Evolutionary conservation across 2,113 vertebrate species (phyloP), one percentile per base, ranked within the genome.

Genomic region (Heterotis niloticus): DNA sequence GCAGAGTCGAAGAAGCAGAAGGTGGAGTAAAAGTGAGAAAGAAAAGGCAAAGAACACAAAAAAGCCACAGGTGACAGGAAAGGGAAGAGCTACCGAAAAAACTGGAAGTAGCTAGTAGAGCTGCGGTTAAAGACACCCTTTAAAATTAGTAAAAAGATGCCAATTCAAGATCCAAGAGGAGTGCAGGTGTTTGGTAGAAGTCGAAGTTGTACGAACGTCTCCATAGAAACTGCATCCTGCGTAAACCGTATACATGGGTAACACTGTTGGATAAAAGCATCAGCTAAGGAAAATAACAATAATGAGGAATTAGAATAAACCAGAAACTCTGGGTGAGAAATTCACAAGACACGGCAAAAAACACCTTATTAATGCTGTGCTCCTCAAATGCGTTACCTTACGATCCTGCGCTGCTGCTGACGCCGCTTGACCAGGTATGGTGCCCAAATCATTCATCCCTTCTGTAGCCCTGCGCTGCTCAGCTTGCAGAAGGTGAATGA

Each of bases 351-450:
- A 5, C 18, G 2, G 3, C 1, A 69, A 24, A 14, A 59, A 5
- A 74, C 13, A 62, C n/a, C 18, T 34, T 62, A 34, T 51, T 76
- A 1, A 28, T 59, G 65, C 23, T 65, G n/a, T 34, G 56, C 66
- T 56, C 51, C 65, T 16, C 5, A 52, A 11, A 23, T 17, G 10
- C 1, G 14, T 79, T 73, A 79, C 78, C 78, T 79, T 79, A 20
- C 23, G 69, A 9, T 62, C 60, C n/a, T 26, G 29, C n/a, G 14
- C 51, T 20, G 23, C 16, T 16, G 54, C 4, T 5, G 14, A 23
- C 14, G 23, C 16, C 9, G 54, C 4, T 5, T 64, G 16, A 10
- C 34, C 66, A 34, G 34, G 26, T n/a, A 60, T 16, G 18, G 66
- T 56, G 44, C 20, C 56, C 29, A 59, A 68, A 59, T 64, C 56